phyloP scores from a whole-genome alignment of 2,797 vertebrate genomes.

The Eulemur mongoz region DNA sequence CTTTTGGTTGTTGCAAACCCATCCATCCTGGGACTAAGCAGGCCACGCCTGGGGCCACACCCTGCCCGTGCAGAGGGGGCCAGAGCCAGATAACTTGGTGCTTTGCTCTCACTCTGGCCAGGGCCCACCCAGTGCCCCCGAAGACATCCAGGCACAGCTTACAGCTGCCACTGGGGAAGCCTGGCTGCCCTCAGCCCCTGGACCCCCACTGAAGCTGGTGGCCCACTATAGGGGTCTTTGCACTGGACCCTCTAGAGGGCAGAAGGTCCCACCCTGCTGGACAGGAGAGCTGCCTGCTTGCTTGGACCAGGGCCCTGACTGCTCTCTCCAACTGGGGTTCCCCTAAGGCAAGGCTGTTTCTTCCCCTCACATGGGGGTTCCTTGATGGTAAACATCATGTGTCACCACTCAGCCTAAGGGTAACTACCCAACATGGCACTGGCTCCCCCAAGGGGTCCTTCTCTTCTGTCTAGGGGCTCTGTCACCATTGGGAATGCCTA shows the following conservation, averaged over 20 bases:
- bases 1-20: background rate
- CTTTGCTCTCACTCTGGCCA: background rate
- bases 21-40: background rate
- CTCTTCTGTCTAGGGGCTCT: slow-evolving; percentile 2
- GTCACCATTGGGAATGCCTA: background rate
- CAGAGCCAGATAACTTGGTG: background rate
- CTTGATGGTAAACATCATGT: background rate
- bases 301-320: background rate
- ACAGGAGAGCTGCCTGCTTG: background rate
- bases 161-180: background rate
- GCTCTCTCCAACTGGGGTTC: background rate
- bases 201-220: background rate
- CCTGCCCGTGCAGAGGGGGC: background rate
- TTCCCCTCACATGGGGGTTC: background rate
- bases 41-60: background rate
- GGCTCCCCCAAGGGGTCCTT: background rate
- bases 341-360: background rate
- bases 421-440: background rate
- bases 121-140: background rate
- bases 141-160: background rate
- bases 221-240: background rate
- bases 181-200: background rate
- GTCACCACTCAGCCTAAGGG: background rate
- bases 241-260: background rate
- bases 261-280: background rate